phyloP scores from a whole-genome alignment of 2,113 vertebrate species.

The Larimichthys crocea region DNA sequence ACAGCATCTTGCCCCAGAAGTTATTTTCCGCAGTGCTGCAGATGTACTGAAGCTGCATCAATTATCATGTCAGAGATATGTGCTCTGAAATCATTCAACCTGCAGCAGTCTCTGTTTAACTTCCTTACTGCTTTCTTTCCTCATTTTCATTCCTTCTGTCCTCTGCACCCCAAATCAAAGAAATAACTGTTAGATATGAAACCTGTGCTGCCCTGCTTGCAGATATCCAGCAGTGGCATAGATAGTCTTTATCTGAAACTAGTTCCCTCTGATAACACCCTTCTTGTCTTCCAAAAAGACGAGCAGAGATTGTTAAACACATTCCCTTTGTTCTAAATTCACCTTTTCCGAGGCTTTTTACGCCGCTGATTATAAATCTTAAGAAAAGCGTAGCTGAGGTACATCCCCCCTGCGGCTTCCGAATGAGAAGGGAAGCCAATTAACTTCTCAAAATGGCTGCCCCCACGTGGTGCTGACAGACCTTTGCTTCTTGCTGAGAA shows the following conservation, averaged over 20 bases:
- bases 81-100: conserved; percentile 38
- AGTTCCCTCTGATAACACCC: conserved; percentile 56
- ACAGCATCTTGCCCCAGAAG: conserved; percentile 15
- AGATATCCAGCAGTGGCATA: conserved; percentile 50
- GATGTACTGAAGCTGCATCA: conserved; percentile 35
- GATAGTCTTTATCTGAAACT: conserved; percentile 56
- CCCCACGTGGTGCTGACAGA: conserved; percentile 58
- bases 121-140: conserved; percentile 24
- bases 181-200: conserved; percentile 42
- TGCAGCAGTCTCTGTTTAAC: conserved; percentile 43
- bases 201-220: conserved; percentile 40
- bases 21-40: conserved; percentile 17
- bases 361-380: conserved; percentile 49
- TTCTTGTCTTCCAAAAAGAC: conserved; percentile 49
- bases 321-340: conserved; percentile 63
- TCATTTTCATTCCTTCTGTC: conserved; percentile 46
- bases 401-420: conserved; percentile 45
- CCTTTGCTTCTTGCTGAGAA: conserved; percentile 38
- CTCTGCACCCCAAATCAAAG: conserved; percentile 49
- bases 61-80: conserved; percentile 48
- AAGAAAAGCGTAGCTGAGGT: conserved; percentile 15
- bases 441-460: conserved; percentile 75
- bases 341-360: conserved; percentile 53
- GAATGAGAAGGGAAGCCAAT: conserved; percentile 74
- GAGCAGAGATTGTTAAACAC: conserved; percentile 50